Conservation (phyloP, 1,140 invertebrate genomes). For the Sesamia nonagrioides region DNA sequence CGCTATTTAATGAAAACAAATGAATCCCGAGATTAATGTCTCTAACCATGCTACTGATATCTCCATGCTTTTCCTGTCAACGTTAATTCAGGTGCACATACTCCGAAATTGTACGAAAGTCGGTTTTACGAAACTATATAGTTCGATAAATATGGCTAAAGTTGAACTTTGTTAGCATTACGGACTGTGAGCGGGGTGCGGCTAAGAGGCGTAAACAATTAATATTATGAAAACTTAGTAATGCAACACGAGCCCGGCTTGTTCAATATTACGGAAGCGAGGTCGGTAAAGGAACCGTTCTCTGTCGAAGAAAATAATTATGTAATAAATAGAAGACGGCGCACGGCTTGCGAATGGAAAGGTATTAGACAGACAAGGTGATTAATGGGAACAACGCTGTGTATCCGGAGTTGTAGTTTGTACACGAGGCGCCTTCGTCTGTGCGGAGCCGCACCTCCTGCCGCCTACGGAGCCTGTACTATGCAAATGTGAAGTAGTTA, state of each 20-base stretch:
- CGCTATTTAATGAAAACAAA: conserved; percentile 61
- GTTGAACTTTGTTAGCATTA: conserved; percentile 64
- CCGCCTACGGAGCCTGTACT: conserved; percentile 60
- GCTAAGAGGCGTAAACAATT: conserved; percentile 79
- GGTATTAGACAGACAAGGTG: conserved; percentile 83
- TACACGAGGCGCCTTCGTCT: conserved; percentile 49
- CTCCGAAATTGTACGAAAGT: too few relatives aligned
- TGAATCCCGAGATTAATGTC: conserved; percentile 62
- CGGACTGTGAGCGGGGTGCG: conserved; percentile 68
- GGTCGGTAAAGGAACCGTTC: conserved; percentile 68
- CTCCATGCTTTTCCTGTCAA: conserved; percentile 55
- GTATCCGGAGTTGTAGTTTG: conserved; percentile 66
- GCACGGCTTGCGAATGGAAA: conserved; percentile 76
- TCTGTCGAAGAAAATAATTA: conserved; percentile 81
- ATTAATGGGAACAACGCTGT: conserved; percentile 77
- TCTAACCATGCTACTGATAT: conserved; percentile 57
- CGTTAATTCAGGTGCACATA: conserved; percentile 51
- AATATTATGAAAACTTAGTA: conserved; percentile 83
- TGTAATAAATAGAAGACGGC: conserved; percentile 79
- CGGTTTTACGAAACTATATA: conserved; percentile 66
- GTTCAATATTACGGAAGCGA: conserved; percentile 69
- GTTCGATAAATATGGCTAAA: conserved; percentile 76
- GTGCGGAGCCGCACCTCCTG: conserved; percentile 58
- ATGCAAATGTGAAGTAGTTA: conserved; percentile 79
- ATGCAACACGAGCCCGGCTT: conserved; percentile 66